These are phyloP conservation scores for Anser brachyrhynchus DNA, from an alignment of 2,113 vertebrate species.

Conservation along the genomic window DNA sequence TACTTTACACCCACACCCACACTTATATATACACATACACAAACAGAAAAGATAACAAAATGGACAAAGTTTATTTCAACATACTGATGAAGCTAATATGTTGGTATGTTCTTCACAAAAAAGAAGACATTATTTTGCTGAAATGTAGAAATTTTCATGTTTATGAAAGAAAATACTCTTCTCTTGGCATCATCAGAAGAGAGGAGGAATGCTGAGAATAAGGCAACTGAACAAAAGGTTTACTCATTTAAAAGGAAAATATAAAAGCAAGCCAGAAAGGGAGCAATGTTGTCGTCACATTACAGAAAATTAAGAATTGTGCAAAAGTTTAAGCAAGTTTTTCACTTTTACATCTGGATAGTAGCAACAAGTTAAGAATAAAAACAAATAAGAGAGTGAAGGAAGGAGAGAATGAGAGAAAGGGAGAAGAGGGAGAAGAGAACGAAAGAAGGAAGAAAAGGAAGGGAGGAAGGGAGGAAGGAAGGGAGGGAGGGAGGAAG, in stretches of 20 bases:
- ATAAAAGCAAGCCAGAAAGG: neutral
- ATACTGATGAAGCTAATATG: fast-evolving
- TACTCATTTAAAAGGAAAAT: neutral
- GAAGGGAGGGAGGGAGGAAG: too few species aligned
- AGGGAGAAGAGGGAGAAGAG: too few species aligned
- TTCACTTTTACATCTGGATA: neutral
- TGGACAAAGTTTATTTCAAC: neutral
- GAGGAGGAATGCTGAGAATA: neutral
- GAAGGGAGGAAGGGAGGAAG: neutral
- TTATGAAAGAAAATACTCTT: neutral
- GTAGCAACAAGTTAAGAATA: neutral
- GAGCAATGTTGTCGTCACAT: neutral
- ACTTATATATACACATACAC: neutral
- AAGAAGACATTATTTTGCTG: neutral
- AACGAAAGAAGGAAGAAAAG: neutral
- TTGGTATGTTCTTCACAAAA: neutral
- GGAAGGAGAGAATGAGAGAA: neutral
- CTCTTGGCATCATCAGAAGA: neutral
- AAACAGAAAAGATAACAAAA: neutral
- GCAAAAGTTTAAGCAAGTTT: neutral
- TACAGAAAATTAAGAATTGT: neutral
- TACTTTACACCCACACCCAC: neutral
- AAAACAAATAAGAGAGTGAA: neutral
- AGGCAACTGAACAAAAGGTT: neutral
- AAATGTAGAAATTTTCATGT: neutral